Evolutionary conservation across 2,888 invertebrate genomes (phyloP).

Genomic region (Metallyticus violacea): DNA sequence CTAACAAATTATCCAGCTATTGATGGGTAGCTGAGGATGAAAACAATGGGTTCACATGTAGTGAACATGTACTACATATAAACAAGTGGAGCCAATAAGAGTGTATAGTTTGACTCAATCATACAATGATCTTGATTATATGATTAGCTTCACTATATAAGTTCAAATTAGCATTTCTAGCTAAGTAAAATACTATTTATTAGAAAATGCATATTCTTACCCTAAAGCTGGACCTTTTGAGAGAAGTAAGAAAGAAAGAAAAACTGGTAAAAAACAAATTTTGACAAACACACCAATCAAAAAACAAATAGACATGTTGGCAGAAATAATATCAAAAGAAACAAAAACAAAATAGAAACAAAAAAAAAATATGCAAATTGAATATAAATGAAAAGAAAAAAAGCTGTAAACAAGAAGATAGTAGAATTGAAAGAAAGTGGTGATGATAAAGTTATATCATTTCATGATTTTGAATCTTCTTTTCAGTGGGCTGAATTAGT

Average conservation of each 20-base stretch:
- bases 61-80: too few relatives aligned
- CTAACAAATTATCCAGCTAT: too few relatives aligned
- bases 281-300: constrained; percentile 6
- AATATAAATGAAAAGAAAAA: not conserved
- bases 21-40: too few relatives aligned
- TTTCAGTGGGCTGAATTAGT: not conserved
- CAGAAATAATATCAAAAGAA: not conserved
- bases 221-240: not conserved
- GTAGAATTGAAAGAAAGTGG: not conserved
- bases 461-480: not conserved
- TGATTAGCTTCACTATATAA: too few relatives aligned
- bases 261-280: not conserved
- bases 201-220: not conserved
- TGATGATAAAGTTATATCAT: not conserved
- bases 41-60: too few relatives aligned
- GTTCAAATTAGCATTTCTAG: too few relatives aligned
- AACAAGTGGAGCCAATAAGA: too few relatives aligned
- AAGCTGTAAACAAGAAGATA: not conserved
- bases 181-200: too few relatives aligned
- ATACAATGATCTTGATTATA: too few relatives aligned
- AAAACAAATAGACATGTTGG: not conserved
- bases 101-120: too few relatives aligned
- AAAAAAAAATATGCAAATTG: not conserved
- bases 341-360: not conserved
- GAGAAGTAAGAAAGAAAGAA: not conserved